These are phyloP conservation scores for Lithophane socia DNA, from an alignment of 2,888 invertebrate species.

Conservation along the genomic window DNA sequence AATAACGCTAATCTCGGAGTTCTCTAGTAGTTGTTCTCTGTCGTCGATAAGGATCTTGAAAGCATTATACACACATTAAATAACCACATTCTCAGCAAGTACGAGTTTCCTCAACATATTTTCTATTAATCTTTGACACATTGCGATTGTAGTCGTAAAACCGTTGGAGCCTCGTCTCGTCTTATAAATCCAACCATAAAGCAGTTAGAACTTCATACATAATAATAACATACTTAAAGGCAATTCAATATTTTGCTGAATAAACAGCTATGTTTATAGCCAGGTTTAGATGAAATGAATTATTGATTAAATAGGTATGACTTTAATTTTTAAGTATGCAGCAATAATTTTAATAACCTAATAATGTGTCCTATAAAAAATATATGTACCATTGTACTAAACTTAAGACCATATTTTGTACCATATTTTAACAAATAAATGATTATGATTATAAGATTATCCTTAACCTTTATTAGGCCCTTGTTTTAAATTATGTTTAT, in stretches of 20 bases:
- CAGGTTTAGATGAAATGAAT: conserved; percentile 20
- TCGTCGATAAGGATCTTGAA: not conserved
- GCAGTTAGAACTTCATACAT: conserved; percentile 12
- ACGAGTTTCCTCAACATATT: conserved; percentile 14
- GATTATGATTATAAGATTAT: not conserved
- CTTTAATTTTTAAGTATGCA: not conserved
- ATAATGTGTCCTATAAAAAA: not conserved
- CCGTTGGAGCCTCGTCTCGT: conserved; percentile 5
- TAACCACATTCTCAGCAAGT: conserved; percentile 18
- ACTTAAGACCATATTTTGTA: not conserved
- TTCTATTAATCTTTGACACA: conserved; percentile 15
- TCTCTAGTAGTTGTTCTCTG: not conserved
- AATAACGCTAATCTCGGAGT: not conserved
- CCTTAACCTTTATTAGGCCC: not conserved
- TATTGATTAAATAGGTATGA: conserved; percentile 11
- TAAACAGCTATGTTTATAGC: not conserved
- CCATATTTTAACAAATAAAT: not conserved
- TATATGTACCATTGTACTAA: not conserved
- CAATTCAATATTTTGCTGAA: conserved; percentile 20
- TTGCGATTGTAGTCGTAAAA: conserved; percentile 16
- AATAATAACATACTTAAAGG: conserved; percentile 10
- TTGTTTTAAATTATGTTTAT: not conserved
- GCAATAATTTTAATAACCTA: not conserved
- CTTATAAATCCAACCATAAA: conserved; percentile 16
- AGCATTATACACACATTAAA: not conserved